These are phyloP conservation scores for Lamprologus tigripictilis DNA, from an alignment of 2,113 vertebrate genomes.

Conservation along the genomic window DNA sequence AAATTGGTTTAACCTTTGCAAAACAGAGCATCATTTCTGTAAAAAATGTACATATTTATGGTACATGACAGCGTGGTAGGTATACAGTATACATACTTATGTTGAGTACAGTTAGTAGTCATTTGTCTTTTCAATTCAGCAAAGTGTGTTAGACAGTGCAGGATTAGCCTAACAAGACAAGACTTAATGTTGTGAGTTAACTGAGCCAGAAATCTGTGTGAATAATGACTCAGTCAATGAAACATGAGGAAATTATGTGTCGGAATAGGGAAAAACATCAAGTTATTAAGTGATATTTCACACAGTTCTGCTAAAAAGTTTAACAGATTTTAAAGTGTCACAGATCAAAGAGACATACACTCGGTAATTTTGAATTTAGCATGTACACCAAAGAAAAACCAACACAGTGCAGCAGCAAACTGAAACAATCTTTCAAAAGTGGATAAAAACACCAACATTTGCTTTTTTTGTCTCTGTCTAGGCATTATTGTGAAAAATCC, in stretches of 20 bases:
- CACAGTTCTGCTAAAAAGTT: neutral
- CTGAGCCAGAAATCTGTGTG: neutral
- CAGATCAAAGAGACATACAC: neutral
- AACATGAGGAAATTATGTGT: neutral
- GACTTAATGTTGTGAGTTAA: neutral
- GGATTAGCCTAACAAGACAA: neutral
- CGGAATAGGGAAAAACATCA: neutral
- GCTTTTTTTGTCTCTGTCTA: neutral
- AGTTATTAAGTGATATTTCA: neutral
- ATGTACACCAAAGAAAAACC: neutral
- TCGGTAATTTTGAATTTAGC: neutral
- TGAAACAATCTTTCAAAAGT: neutral
- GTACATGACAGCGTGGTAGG: neutral
- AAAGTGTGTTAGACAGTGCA: neutral
- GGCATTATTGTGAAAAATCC: neutral
- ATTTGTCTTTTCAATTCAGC: neutral
- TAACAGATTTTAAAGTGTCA: neutral
- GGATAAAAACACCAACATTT: neutral
- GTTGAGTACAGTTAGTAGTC: neutral
- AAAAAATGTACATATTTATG: neutral
- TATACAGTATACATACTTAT: neutral
- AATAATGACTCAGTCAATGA: neutral
- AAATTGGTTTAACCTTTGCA: conserved; percentile 1
- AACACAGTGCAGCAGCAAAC: neutral
- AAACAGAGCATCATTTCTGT: neutral